Base-by-base conservation (phyloP, 2,113 vertebrate species). In the Nibea albiflora region DNA sequence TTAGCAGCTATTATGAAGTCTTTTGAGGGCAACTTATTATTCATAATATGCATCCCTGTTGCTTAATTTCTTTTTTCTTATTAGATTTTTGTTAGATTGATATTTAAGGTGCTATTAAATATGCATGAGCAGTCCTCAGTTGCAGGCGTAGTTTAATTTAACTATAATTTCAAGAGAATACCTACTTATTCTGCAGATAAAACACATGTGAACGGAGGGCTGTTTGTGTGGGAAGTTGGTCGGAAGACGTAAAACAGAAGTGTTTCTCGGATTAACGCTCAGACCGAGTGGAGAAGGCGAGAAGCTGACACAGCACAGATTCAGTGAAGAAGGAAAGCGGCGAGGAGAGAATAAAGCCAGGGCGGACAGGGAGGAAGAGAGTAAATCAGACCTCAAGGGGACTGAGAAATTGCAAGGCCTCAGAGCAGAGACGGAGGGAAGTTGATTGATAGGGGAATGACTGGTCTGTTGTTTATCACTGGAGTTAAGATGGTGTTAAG, bases 381-480 rank as follows among this genome's bases (percentile, higher is more conserved):
- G 69, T 93, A 90, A 92, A 91, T 92, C 89, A 92, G 79, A 86
- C 50, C 83, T 56, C 8, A 26, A 73, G 78, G 85, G 83, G 66
- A 76, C 68, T 63, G 76, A 85, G 80, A 87, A 88, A 90, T 83
- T 87, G 84, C 85, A 91, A 78, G 46, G 73, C 89, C 80, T 84
- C 70, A 60, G 77, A 64, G 73, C 69, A 76, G 68, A 68, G 77
- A 86, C 44, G 60, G 57, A 31, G 73, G 71, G 80, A 76, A 84
- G 80, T 73, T 88, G 92, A 92, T 91, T 87, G 87, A 90, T 92
- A 62, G 78, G 62, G 70, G 84, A 88, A 83, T 66, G 70, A 79
- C 76, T 81, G 65, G 82, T 86, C 81, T 85, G 89, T 89, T 85
- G 88, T 93, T 92, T 92, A 89, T 94, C 85, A 89, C 85, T 73